A percentile compares a stretch with the other conserved stretches of the same genome.
Conservation (phyloP, 2,797 vertebrate species). For the Petrocephalus sullivani region DNA sequence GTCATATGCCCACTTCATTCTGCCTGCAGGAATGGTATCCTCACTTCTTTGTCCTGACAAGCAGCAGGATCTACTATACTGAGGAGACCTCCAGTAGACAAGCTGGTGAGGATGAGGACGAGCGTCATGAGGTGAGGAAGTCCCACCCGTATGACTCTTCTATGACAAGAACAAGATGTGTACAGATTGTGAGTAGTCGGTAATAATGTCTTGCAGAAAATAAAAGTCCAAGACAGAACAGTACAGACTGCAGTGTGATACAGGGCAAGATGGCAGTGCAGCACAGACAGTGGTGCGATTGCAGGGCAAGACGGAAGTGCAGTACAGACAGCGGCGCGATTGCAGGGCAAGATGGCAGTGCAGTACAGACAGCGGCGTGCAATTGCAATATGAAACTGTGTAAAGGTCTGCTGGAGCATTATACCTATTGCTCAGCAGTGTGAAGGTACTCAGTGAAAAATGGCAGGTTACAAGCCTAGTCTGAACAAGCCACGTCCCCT, state of each 20-base stretch:
- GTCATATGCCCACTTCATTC: neutral
- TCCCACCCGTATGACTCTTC: neutral
- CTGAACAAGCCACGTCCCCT: neutral
- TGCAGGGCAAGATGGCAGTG: too few species aligned
- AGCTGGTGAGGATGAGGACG: constrained; percentile 92
- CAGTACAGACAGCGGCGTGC: neutral
- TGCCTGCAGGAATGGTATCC: constrained; percentile 87
- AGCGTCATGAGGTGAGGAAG: constrained; percentile 83
- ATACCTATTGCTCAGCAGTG: neutral
- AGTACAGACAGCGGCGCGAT: too few species aligned
- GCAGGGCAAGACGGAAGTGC: neutral
- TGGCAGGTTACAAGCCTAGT: neutral
- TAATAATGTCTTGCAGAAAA: neutral
- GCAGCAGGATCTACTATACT: constrained; percentile 96
- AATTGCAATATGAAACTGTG: neutral
- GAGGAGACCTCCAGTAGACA: constrained; percentile 88
- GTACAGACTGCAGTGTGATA: neutral
- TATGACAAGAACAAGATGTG: neutral
- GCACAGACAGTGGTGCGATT: neutral
- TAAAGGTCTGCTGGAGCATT: neutral
- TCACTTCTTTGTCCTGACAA: constrained; percentile 96
- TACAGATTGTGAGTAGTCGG: neutral
- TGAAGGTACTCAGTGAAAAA: neutral
- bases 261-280: too few species aligned
- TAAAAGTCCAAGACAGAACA: neutral